Percentiles rank a stretch among this genome's conserved stretches.
Conservation (phyloP, 2,797 vertebrate species). For the Silurus aristotelis region DNA sequence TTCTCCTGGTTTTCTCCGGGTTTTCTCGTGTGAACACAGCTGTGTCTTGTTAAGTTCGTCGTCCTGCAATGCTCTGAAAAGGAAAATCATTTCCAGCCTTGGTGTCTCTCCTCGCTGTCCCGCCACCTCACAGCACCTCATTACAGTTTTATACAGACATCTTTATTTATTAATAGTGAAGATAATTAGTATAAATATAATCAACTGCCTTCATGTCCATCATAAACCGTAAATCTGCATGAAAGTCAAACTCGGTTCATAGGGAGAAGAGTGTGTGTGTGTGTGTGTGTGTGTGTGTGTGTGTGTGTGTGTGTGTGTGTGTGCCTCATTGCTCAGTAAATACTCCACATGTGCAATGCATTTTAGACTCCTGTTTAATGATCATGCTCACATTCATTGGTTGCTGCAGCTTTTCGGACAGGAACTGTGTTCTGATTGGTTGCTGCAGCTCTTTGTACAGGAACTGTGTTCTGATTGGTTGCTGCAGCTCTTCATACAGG, state of each 20-base stretch:
- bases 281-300: too few relatives aligned
- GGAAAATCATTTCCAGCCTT: not conserved
- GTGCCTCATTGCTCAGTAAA: not conserved
- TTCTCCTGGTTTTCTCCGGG: not conserved
- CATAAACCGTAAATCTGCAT: too few relatives aligned
- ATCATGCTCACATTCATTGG: not conserved
- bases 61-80: not conserved
- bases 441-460: not conserved
- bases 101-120: not conserved
- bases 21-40: not conserved
- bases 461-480: not conserved
- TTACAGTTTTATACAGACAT: too few relatives aligned
- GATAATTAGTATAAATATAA: too few relatives aligned
- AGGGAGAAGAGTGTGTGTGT: not conserved
- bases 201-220: too few relatives aligned
- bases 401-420: not conserved
- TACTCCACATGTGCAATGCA: not conserved
- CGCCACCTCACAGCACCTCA: not conserved
- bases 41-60: not conserved
- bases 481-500: not conserved
- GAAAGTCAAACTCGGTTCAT: not conserved
- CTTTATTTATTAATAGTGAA: too few relatives aligned
- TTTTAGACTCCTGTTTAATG: not conserved
- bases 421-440: not conserved
- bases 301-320: not conserved